Evolutionary conservation across 2,797 vertebrate genomes (phyloP).

Genomic region (Hydrocynus forskahlii): DNA sequence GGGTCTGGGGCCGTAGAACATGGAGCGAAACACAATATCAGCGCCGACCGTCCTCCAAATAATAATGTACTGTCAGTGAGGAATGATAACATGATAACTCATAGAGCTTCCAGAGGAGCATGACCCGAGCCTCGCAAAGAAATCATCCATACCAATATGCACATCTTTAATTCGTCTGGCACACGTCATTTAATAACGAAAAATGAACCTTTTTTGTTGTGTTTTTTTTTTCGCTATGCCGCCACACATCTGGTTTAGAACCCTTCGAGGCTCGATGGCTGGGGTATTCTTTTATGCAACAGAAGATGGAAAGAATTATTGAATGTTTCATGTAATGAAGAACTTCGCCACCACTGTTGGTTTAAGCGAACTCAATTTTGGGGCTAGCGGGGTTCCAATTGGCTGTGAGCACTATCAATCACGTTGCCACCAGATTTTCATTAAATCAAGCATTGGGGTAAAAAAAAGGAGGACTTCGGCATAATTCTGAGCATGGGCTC

Average conservation of each 20-base stretch:
- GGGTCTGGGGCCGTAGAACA: conserved; percentile 70
- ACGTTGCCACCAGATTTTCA: conserved; percentile 77
- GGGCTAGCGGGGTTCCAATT: conserved; percentile 80
- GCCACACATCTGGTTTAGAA: conserved; percentile 89
- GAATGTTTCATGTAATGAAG: conserved; percentile 89
- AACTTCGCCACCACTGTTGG: conserved; percentile 80
- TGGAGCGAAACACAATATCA: conserved; percentile 82
- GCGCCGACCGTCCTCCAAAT: conserved; percentile 88
- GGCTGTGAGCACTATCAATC: conserved; percentile 84
- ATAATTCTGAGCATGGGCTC: conserved; percentile 70
- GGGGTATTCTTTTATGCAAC: conserved; percentile 84
- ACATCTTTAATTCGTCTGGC: conserved; percentile 86
- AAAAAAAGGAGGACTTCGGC: conserved; percentile 54
- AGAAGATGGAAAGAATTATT: conserved; percentile 85
- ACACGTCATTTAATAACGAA: conserved; percentile 70
- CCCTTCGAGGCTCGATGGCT: conserved; percentile 82
- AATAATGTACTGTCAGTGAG: conserved; percentile 91
- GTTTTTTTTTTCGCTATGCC: conserved; percentile 68
- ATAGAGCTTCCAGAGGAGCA: conserved; percentile 87
- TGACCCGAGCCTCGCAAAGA: conserved; percentile 87
- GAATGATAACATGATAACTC: conserved; percentile 96
- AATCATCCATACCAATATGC: conserved; percentile 85
- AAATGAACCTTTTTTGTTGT: conserved; percentile 77
- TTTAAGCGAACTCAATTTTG: conserved; percentile 85
- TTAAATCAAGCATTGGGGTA: conserved; percentile 65